Percentiles rank a stretch among this genome's conserved stretches.
phyloP scores from a whole-genome alignment of 2,797 vertebrate genomes.

The Meriones psammophilus region DNA sequence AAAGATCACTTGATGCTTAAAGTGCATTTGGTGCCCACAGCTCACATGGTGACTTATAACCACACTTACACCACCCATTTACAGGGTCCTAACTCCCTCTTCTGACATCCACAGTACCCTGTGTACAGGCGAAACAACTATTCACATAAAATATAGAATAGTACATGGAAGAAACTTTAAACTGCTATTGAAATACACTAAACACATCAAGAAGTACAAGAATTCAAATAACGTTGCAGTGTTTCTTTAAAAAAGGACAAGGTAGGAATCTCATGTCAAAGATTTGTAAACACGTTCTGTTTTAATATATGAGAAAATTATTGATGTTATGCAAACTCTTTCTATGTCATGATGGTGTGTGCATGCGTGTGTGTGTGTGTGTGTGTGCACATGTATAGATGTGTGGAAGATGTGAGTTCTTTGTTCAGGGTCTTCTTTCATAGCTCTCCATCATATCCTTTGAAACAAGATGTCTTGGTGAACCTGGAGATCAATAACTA shows the following conservation, averaged over 20 bases:
- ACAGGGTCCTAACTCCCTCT: too few species aligned
- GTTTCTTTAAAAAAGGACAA: conserved; percentile 47
- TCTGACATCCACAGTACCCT: not conserved
- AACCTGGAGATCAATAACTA: not conserved
- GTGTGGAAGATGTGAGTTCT: not conserved
- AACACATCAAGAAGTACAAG: not conserved
- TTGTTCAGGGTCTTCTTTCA: not conserved
- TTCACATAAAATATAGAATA: not conserved
- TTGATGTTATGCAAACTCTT: not conserved
- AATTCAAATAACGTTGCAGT: not conserved
- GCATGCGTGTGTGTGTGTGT: not conserved
- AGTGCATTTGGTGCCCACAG: not conserved
- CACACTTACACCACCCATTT: too few species aligned
- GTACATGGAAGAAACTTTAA: not conserved
- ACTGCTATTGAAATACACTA: not conserved
- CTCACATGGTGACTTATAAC: not conserved
- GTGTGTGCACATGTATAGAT: not conserved
- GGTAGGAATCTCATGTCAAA: not conserved
- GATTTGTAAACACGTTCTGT: conserved; percentile 18
- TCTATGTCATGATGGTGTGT: not conserved
- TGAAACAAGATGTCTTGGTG: not conserved
- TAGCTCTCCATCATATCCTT: not conserved
- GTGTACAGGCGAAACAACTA: not conserved
- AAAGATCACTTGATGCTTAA: not conserved
- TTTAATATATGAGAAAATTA: conserved; percentile 39